Percentiles rank a stretch among this genome's conserved stretches.
Evolutionary conservation across 2,113 vertebrate species (phyloP).

Genomic region (Cyanoliseus patagonus): DNA sequence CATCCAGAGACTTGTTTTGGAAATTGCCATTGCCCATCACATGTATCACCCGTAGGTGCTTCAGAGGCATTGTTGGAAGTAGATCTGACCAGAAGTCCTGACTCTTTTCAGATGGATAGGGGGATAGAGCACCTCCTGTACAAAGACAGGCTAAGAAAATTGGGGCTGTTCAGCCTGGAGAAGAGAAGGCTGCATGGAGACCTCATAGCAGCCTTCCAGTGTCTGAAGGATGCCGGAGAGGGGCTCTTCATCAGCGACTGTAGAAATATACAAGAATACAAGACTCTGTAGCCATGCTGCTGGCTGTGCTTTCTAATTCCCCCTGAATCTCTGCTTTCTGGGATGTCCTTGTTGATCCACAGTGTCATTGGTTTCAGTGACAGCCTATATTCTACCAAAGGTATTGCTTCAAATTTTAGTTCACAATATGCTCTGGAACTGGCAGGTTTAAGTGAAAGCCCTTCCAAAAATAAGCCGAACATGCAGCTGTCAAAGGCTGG

Average conservation of each 20-base stretch:
- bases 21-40: background rate
- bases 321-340: background rate
- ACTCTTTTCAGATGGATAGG: background rate
- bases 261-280: background rate
- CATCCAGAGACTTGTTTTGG: background rate
- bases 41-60: background rate
- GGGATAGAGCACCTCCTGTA: background rate
- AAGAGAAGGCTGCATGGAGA: background rate
- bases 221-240: background rate
- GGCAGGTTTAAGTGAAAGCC: conserved; percentile 2
- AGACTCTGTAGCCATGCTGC: background rate
- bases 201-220: background rate
- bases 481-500: conserved; percentile 12
- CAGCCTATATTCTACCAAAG: background rate
- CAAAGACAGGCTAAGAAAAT: background rate
- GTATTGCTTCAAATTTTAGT: background rate
- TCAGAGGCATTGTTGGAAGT: background rate
- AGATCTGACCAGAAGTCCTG: background rate
- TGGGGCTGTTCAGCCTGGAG: background rate
- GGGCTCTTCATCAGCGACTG: background rate
- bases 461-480: conserved; percentile 10
- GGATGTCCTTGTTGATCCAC: background rate
- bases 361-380: background rate
- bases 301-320: background rate
- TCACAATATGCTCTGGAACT: background rate